phyloP scores from a whole-genome alignment of 2,888 invertebrate genomes.

The Parnassius mnemosyne region DNA sequence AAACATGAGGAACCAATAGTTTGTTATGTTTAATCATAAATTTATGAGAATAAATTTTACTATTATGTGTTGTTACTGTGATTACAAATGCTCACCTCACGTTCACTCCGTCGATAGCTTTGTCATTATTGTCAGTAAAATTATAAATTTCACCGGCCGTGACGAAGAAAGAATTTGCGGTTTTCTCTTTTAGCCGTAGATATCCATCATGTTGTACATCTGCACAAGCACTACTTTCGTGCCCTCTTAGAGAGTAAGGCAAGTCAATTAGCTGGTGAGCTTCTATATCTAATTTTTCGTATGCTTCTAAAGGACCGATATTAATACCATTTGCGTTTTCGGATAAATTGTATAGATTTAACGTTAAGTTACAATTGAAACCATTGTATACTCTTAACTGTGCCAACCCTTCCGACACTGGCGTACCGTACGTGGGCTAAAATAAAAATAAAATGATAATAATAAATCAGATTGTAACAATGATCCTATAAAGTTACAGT shows the following conservation, averaged over 20 bases:
- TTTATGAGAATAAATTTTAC: too few species aligned
- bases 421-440: constrained; percentile 80
- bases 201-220: constrained; percentile 42
- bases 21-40: too few species aligned
- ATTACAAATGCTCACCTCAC: constrained; percentile 51
- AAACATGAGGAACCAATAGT: too few species aligned
- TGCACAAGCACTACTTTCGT: constrained; percentile 44
- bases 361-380: constrained; percentile 76
- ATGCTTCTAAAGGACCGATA: constrained; percentile 59
- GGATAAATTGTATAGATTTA: constrained; percentile 38
- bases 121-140: constrained; percentile 69
- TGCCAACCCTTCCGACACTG: constrained; percentile 79
- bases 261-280: constrained; percentile 43
- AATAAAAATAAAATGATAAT: constrained; percentile 21
- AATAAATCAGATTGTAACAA: background rate
- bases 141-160: constrained; percentile 44
- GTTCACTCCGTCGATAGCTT: constrained; percentile 60
- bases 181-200: constrained; percentile 54
- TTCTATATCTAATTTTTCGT: constrained; percentile 64
- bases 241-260: constrained; percentile 59
- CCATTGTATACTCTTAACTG: constrained; percentile 88
- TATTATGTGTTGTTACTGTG: background rate
- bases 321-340: constrained; percentile 36
- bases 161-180: constrained; percentile 68
- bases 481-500: too few species aligned